Conservation (phyloP, 2,797 vertebrate genomes). For the Pantherophis alleghaniensis region DNA sequence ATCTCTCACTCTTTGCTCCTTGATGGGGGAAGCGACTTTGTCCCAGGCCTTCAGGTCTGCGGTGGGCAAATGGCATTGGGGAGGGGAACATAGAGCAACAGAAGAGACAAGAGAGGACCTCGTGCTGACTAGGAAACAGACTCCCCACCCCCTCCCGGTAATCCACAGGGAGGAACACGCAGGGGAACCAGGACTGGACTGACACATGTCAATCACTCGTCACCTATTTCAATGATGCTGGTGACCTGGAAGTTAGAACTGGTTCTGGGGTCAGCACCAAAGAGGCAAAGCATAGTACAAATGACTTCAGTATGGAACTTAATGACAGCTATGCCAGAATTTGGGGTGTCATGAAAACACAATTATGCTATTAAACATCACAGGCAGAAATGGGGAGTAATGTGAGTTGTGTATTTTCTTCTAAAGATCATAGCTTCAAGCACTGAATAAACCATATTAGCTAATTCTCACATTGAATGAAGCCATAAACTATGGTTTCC, state of each 20-base stretch:
- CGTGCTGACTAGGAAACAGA: background rate
- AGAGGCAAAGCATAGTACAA: background rate
- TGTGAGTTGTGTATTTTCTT: background rate
- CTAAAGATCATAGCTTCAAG: background rate
- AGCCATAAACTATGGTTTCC: background rate
- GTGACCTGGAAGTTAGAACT: background rate
- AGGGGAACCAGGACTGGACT: background rate
- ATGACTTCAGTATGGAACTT: background rate
- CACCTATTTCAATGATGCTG: background rate
- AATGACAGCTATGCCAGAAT: background rate
- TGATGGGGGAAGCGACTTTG: background rate
- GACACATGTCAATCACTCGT: background rate
- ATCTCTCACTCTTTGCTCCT: background rate
- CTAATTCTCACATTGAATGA: background rate
- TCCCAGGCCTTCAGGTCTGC: background rate
- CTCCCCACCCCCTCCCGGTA: too few species aligned
- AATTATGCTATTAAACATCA: background rate
- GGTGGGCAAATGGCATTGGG: background rate
- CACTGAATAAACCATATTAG: background rate
- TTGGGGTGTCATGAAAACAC: background rate
- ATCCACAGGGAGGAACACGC: background rate
- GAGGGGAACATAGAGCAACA: background rate
- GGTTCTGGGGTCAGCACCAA: background rate
- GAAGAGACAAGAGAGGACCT: background rate
- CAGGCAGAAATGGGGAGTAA: background rate